Base-by-base conservation (phyloP, 2,888 invertebrate genomes). In the Muschampia plurimacula region DNA sequence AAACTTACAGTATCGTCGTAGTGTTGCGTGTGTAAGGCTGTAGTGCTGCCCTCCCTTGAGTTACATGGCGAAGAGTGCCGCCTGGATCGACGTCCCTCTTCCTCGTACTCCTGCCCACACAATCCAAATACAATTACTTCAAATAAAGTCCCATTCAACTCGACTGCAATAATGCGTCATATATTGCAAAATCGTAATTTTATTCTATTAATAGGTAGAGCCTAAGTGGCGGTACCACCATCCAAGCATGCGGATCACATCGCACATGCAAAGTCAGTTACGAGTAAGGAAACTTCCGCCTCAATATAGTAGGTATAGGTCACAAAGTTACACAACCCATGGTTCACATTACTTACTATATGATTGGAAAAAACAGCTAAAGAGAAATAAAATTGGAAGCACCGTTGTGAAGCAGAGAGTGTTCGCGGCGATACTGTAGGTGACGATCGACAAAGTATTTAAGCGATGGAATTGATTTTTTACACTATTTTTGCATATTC, bases 21-120 rank as follows among this genome's bases (percentile, higher is more conserved):
- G 85, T 96, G 96, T 79, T 93, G 93, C 65, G 94, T 93, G 84
- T 96, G 96, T 74, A 96, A 86, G 59, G 95, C 96, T 63, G 95
- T 95, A 63, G 96, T 95, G 87, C 96, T 96, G 86, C 96, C 96
- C 78, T 96, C 95, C 79, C 96, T 90, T 39, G 96, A 96, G 82
- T 96, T 96, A 75, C 96, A 96, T 65, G 96, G 96, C 77, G 96
- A 96, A 64, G 96, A 96, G 89, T 96, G 96, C 76, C 96, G 92
- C 79, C 96, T 92, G 76, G 95, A 95, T 69, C 95, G 85, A 77
- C 93, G 83, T 41, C 95, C 95, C 83, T 96, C 96, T 83, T 96
- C 96, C 79, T 96, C 96, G 86, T 96, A 97, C 88, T 97, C 97
- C 96, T 97, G 92, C 76, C 80, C 76, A 83, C 72, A 78, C 69